These are phyloP conservation scores for Triplophysa yarkandensis DNA, from an alignment of 2,797 vertebrate genomes.

Conservation along the genomic window DNA sequence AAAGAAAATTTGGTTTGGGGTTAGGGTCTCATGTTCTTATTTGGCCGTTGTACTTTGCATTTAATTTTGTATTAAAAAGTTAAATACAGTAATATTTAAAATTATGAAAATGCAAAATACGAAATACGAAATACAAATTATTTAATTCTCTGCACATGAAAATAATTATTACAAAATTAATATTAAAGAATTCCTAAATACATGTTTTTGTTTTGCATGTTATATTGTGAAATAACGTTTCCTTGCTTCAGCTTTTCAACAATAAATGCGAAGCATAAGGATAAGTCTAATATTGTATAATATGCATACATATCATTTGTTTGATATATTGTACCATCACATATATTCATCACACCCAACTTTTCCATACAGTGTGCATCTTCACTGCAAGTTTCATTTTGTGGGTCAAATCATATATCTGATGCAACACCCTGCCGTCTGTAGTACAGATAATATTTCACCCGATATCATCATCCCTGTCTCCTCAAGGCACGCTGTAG, in stretches of 20 bases:
- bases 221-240: not conserved
- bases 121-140: no score
- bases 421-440: slow-evolving; percentile 50
- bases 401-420: slow-evolving; percentile 24
- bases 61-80: no score
- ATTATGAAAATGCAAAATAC: no score
- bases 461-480: slow-evolving; percentile 70
- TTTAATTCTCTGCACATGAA: no score
- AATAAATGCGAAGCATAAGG: not conserved
- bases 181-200: no score
- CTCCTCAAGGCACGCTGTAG: slow-evolving; percentile 72
- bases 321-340: not conserved
- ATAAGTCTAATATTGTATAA: not conserved
- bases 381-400: slow-evolving; percentile 4
- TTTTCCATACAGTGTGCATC: not conserved
- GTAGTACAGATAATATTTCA: slow-evolving; percentile 51
- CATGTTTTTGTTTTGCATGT: no score
- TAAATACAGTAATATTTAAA: no score
- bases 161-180: no score
- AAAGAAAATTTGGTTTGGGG: no score
- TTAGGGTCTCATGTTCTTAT: no score
- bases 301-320: not conserved
- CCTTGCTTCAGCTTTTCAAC: not conserved
- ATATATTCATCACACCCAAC: not conserved
- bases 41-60: no score